Percentiles rank a stretch among this genome's conserved stretches.
Evolutionary conservation across 2,113 vertebrate genomes (phyloP).

Genomic region (Pogonocichla stellata): DNA sequence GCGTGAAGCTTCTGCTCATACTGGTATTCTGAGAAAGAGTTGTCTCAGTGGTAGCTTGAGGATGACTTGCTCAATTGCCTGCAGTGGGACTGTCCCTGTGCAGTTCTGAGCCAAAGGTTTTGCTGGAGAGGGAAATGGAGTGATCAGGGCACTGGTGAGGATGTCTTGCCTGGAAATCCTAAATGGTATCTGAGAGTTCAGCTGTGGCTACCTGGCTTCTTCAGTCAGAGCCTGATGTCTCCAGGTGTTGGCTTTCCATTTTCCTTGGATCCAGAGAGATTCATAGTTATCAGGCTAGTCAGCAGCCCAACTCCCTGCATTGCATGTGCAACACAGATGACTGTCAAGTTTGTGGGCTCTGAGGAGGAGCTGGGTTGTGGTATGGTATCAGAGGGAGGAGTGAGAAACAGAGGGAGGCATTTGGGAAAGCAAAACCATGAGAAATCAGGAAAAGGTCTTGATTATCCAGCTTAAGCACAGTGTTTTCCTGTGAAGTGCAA

Average conservation of each 20-base stretch:
- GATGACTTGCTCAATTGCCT: background rate
- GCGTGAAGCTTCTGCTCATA: background rate
- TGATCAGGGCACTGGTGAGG: background rate
- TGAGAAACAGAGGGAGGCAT: background rate
- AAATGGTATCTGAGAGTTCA: background rate
- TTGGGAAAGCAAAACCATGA: background rate
- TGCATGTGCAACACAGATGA: background rate
- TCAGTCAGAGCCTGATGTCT: background rate
- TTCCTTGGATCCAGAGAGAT: background rate
- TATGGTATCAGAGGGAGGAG: background rate
- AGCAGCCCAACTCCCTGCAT: background rate
- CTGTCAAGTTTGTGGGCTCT: background rate
- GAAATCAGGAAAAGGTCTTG: background rate
- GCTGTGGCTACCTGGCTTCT: background rate
- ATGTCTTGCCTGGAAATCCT: background rate
- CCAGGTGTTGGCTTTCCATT: background rate
- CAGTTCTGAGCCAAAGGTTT: background rate
- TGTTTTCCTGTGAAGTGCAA: background rate
- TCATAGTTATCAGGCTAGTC: background rate
- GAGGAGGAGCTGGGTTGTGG: background rate
- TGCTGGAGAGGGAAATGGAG: background rate
- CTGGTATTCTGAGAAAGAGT: background rate
- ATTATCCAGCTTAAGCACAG: background rate
- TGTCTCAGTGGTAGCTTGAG: background rate
- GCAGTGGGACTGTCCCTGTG: background rate